Evolutionary conservation across 2,888 invertebrate species (phyloP), one percentile per base, ranked within the genome.

Genomic region (Melinaea menophilus): DNA sequence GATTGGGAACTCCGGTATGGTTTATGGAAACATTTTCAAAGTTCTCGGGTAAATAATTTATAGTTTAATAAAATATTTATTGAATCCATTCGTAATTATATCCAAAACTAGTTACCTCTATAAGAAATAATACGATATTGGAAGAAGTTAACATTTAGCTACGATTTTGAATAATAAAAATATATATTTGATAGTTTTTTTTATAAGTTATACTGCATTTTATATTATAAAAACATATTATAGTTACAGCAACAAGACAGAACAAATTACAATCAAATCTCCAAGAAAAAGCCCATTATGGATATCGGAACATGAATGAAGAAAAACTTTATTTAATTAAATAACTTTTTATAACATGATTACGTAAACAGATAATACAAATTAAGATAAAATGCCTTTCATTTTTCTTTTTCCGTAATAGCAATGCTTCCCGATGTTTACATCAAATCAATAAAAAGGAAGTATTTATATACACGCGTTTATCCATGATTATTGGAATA

Each of bases 1-100:
- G 93, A 94, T 72, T 94, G 93, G 93, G 93, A 94, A 73, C 84
- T 92, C 3, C 86, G 94, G 45, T 94, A 92, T 68, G 93, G 93
- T 0, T 75, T 94, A 5, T 94, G 93, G 93, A 93, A 93, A 75
- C 92, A 80, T 91, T 94, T 82, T 74, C 89, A 80, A 69, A 78
- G 76, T 62, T 48, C 65, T 5, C 68, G 72, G 69, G 74, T 73
- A 59, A 55, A 67, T 69, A 71, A 70, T 5, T 51, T 31, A 11
- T 51, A 0, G 7, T 7, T 51, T 3, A 31, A 51, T 31, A 9
- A 51, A 31, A 31, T 31, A 31, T 51, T 7, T 41, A 9, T 41
- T 37, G 1, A 22, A 22, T 7, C 37, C 2, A 37, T 37, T 3
- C 7, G 2, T 5, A 37, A 37, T 37, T 5, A 7, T 37, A 37